Conservation (phyloP, 1,140 invertebrate species). For the Himalopsyche phryganea region DNA sequence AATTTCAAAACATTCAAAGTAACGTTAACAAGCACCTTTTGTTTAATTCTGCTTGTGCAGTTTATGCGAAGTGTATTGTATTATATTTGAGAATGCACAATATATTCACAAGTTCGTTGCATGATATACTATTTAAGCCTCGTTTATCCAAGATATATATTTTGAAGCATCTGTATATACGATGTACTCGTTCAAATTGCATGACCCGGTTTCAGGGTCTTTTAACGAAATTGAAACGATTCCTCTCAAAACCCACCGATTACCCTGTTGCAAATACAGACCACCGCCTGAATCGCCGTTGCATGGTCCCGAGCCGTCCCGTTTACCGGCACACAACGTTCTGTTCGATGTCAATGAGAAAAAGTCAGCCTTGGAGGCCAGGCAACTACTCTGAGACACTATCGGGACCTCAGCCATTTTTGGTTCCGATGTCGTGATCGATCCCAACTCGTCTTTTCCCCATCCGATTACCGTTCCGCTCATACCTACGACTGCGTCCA, state of each 20-base stretch:
- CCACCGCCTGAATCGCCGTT: conserved; percentile 51
- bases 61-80: too few relatives aligned
- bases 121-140: too few relatives aligned
- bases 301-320: conserved; percentile 45
- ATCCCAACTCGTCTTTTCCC: conserved; percentile 39
- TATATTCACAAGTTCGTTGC: too few relatives aligned
- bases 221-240: conserved; percentile 49
- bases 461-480: conserved; percentile 47
- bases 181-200: conserved; percentile 50
- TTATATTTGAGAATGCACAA: too few relatives aligned
- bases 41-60: too few relatives aligned
- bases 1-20: too few relatives aligned
- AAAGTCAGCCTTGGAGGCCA: conserved; percentile 33
- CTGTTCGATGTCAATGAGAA: conserved; percentile 35
- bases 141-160: conserved; percentile 29
- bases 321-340: conserved; percentile 47
- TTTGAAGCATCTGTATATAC: conserved; percentile 54
- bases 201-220: conserved; percentile 39
- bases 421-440: conserved; percentile 36
- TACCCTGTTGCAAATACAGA: conserved; percentile 35
- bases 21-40: too few relatives aligned
- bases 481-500: conserved; percentile 41
- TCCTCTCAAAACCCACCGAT: conserved; percentile 48
- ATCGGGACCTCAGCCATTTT: conserved; percentile 39
- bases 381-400: conserved; percentile 40